phyloP scores from a whole-genome alignment of 2,797 vertebrate species.

The Centropyge bicolor region DNA sequence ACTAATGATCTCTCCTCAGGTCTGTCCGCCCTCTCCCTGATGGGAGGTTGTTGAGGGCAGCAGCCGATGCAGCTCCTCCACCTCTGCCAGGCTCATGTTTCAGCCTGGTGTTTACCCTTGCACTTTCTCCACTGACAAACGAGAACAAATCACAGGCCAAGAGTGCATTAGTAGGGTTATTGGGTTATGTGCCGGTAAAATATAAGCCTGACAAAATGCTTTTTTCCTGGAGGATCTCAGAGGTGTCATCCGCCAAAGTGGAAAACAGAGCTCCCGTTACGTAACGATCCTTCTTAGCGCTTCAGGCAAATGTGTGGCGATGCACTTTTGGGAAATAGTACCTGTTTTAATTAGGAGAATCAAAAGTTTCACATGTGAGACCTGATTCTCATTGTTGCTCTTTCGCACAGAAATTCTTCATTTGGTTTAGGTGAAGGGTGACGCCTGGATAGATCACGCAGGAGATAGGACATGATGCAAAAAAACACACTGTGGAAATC shows the following conservation, averaged over 20 bases:
- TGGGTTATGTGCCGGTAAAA: slow-evolving; percentile 69
- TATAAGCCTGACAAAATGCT: slow-evolving; percentile 64
- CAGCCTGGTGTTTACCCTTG: slow-evolving; percentile 56
- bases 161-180: slow-evolving; percentile 70
- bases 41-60: slow-evolving; percentile 41
- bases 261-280: slow-evolving; percentile 56
- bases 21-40: slow-evolving; percentile 36
- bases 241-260: slow-evolving; percentile 59
- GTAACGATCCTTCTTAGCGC: slow-evolving; percentile 38
- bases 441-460: no score
- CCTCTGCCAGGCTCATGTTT: slow-evolving; percentile 61
- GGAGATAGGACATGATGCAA: no score
- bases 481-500: no score
- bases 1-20: slow-evolving; percentile 57
- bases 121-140: slow-evolving; percentile 71
- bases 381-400: no score
- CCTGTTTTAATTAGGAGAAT: slow-evolving; percentile 49
- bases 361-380: not conserved
- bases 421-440: no score
- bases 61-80: slow-evolving; percentile 40
- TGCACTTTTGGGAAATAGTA: slow-evolving; percentile 20
- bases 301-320: slow-evolving; percentile 47
- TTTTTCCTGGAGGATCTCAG: slow-evolving; percentile 59
- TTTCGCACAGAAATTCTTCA: no score
- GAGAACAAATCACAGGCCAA: slow-evolving; percentile 69